These are phyloP conservation scores for Eira barbara DNA, from an alignment of 2,113 vertebrate genomes.

Conservation along the genomic window DNA sequence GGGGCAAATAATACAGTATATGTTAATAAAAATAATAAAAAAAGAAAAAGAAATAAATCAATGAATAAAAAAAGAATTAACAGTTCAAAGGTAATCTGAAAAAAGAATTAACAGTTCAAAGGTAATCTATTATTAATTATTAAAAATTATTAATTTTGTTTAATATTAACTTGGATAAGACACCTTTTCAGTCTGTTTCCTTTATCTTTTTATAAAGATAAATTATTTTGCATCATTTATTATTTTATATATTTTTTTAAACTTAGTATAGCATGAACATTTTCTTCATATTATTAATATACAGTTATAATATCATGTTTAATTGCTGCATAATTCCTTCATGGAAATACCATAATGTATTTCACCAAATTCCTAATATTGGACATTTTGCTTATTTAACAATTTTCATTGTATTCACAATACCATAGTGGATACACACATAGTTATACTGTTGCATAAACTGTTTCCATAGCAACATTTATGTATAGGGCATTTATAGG, in stretches of 20 bases:
- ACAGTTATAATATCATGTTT: neutral
- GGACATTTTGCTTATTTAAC: neutral
- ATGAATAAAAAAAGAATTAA: no score
- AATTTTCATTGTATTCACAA: neutral
- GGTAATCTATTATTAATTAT: neutral
- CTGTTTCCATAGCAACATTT: neutral
- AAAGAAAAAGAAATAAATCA: no score
- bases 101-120: neutral
- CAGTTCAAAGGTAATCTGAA: neutral
- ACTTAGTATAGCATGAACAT: neutral
- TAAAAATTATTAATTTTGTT: neutral
- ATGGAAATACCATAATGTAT: neutral
- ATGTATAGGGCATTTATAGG: neutral
- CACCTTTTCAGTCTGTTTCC: neutral
- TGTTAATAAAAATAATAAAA: no score
- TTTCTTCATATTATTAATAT: neutral
- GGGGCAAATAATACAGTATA: no score
- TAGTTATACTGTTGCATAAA: neutral
- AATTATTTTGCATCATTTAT: neutral
- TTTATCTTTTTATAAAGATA: neutral
- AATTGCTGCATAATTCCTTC: neutral
- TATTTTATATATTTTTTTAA: neutral
- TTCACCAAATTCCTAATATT: neutral
- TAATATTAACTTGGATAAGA: neutral
- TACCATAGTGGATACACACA: neutral